phyloP scores from a whole-genome alignment of 2,888 invertebrate genomes.

The Pemphredon lugubris region DNA sequence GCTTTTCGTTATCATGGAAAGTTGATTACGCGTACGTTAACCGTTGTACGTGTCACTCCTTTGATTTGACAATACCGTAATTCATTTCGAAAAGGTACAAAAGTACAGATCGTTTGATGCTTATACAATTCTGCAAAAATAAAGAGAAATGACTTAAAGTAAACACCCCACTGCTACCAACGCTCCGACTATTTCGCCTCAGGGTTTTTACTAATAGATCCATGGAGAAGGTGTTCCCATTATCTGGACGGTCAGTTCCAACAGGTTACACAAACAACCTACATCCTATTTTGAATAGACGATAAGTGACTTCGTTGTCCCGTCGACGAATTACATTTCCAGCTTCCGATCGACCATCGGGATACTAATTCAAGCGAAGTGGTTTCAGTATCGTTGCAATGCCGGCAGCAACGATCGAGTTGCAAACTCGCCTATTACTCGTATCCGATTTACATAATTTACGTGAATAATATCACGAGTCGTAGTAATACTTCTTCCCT shows the following conservation, averaged over 20 bases:
- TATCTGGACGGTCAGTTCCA: constrained; percentile 31
- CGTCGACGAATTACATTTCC: background rate
- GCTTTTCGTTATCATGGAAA: too few species aligned
- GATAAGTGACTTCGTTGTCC: constrained; percentile 27
- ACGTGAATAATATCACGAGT: too few species aligned
- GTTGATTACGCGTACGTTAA: too few species aligned
- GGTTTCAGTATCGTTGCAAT: constrained; percentile 23
- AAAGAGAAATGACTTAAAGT: background rate
- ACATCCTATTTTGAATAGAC: constrained; percentile 32
- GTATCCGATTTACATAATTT: too few species aligned
- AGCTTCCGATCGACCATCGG: background rate
- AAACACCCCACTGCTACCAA: constrained; percentile 17
- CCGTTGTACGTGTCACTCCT: too few species aligned
- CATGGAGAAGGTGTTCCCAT: constrained; percentile 62
- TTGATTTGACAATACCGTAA: too few species aligned
- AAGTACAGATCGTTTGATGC: too few species aligned
- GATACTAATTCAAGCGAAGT: constrained; percentile 11
- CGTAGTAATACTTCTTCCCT: too few species aligned
- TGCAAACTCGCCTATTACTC: too few species aligned
- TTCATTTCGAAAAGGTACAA: constrained; percentile 1
- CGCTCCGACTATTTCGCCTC: constrained; percentile 14
- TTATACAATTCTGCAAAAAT: too few species aligned
- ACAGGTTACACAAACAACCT: constrained; percentile 21
- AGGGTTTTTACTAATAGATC: constrained; percentile 51
- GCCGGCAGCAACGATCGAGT: background rate